Evolutionary conservation across 2,888 invertebrate species (phyloP), one percentile per base, ranked within the genome.

Genomic region (Trissolcus japonicus): DNA sequence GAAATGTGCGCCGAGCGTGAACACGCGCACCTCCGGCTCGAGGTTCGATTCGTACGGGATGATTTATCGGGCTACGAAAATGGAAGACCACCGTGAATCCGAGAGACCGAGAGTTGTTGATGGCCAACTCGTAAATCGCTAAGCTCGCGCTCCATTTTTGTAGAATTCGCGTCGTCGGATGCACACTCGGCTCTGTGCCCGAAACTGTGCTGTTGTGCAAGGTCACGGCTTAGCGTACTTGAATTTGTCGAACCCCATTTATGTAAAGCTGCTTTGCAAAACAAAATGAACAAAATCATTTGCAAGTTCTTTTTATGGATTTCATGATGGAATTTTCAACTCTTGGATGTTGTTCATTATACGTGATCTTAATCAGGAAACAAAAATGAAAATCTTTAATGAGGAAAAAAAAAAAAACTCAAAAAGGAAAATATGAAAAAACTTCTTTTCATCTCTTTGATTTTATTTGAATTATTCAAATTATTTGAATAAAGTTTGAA

Each of bases 1-100:
- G 59, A 59, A 59, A 48, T 57, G 57, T 17, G 46, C 14, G 46
- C 13, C 19, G 46, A 57, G 57, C 46, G 46, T 29, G 25, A 16
- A 25, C 40, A 40, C 16, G 40, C 14, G 21, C 11, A 35, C 9
- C 11, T 35, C 35, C 9, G n/a, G n/a, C 35, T 11, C 9, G 56
- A 19, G 19, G 2, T 21, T 40, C 17, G n/a, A 11, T 55, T 66
- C 21, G 51, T 21, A 59, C 14, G 51, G 25, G 53, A 59, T 59
- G 67, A 67, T 67, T 57, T 67, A 67, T 59, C 29, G 46, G 29
- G 7, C 16, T 53, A 51, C 66, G 17, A 67, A 67, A 67, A 67
- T 53, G 51, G 59, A 67, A 67, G 59, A 67, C 59, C 67, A 67
- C 67, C 67, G 25, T 51, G 59, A 67, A 53, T 53, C 25, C 41